Percentiles rank a stretch among this genome's conserved stretches.
phyloP scores from a whole-genome alignment of 2,888 invertebrate species.

The Habroteleia sp. region DNA sequence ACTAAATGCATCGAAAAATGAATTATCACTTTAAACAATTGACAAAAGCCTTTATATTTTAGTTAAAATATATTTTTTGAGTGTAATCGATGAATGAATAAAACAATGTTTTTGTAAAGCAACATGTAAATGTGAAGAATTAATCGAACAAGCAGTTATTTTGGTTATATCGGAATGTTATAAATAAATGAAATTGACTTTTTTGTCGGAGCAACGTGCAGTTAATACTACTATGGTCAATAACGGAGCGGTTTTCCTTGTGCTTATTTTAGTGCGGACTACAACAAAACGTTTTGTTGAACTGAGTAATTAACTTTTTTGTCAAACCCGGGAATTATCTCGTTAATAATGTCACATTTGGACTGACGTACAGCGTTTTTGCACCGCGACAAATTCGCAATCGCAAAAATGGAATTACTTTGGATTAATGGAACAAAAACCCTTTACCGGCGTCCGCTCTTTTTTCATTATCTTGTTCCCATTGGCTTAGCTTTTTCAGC shows the following conservation, averaged over 20 bases:
- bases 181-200: conserved; percentile 21
- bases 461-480: background rate
- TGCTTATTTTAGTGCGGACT: conserved; percentile 41
- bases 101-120: no score
- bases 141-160: background rate
- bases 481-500: background rate
- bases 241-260: conserved; percentile 43
- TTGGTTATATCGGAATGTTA: conserved; percentile 8
- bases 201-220: conserved; percentile 9
- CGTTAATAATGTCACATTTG: conserved; percentile 47
- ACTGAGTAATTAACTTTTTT: conserved; percentile 56
- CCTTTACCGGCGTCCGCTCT: background rate
- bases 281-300: conserved; percentile 38
- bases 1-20: no score
- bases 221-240: conserved; percentile 45
- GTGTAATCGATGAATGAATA: no score
- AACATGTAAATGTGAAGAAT: background rate
- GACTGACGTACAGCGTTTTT: conserved; percentile 32
- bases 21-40: no score
- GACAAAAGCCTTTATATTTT: no score
- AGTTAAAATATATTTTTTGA: no score
- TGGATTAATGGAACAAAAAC: conserved; percentile 13
- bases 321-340: conserved; percentile 35
- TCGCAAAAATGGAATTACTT: conserved; percentile 22
- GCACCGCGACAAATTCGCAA: conserved; percentile 24